Base-by-base conservation (phyloP, 2,888 invertebrate genomes). In the Drosophila recens region DNA sequence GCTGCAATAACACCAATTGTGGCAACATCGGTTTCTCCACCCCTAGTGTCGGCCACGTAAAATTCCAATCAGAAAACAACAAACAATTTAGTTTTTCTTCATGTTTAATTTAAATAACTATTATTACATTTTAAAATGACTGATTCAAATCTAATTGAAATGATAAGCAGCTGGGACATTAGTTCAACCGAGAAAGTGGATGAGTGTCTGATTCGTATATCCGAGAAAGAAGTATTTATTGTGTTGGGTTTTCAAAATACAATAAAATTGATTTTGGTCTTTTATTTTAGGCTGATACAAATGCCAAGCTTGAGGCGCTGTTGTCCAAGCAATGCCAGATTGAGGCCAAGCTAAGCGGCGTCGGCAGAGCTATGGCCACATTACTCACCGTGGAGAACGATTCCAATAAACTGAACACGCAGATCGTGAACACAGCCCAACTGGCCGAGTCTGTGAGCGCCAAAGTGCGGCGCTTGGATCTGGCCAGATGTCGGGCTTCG, bases 401-500 rank as follows among this genome's bases (percentile, higher is more conserved):
- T 92, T 95, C 98, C 2, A 95, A 96, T 77, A 95, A 96, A 78
- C 94, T 99, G 34, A 95, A 96, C 4, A 95, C 95, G 67, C 98
- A 98, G 94, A 97, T 99, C 36, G 94, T 95, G 36, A 95, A 96
- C 89, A 98, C 99, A 0, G 97, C 98, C 6, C 94, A 95, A 30
- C 93, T 98, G 53, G 98, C 98, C 0, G 97, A 97, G 88, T 97
- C 97, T 91, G 99, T 99, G 61, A 98, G 98, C 90, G 97, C 97
- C 27, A 99, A 98, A 95, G 99, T 99, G 15, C 95, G 98, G 10
- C 96, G 97, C 67, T 93, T 99, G 46, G 99, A 99, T 93, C 93
- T 97, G 62, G 98, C 98, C 0, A 78, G 92, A 96, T 97, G 96
- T 77, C 95, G 98, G 65, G 99, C 99, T 0, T 97, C 97, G 3